Base-by-base conservation (phyloP, 2,888 invertebrate genomes). In the Nemapogon koenigi region DNA sequence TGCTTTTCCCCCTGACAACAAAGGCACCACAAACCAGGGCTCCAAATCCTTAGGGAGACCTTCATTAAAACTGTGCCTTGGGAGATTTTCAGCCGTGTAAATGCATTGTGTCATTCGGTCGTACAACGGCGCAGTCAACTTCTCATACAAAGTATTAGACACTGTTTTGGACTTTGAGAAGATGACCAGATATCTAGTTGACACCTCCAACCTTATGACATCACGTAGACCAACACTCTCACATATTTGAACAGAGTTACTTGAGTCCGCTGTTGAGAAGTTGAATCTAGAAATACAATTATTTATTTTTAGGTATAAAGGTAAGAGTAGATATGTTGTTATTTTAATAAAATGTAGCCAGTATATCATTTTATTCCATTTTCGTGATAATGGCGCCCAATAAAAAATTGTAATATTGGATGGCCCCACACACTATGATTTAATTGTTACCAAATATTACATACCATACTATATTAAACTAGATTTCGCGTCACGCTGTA, bases 221-320 rank as follows among this genome's bases (percentile, higher is more conserved):
- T 87, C 83, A 27, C 71, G 68, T 19, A 97, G 68, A 2, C 92
- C 91, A 30, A 95, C 84, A 50, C 93, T 90, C 46, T 87, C 86
- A 59, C 94, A 96, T 49, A 97, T 97, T 37, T 96, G 94, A 1
- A 97, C 91, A 17, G 95, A 94, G 71, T 98, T 98, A 48, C 95
- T 97, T 1, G 96, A 97, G 62, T 93, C 93, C 0, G 98, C 89
- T 26, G 97, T 97, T 11, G 94, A 95, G 63, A 97, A 97, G 68
- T 95, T 94, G 50, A 95, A 88, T 49, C 95, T 89, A 59, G 47
- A 71, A 66, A 13, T 13, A 36, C 35, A 8, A 28, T 13, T n/a
- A n/a, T n/a, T n/a, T n/a, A n/a, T n/a, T n/a, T n/a, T n/a, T n/a
- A n/a, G n/a, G n/a, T n/a, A n/a, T n/a, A n/a, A n/a, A n/a, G n/a